A percentile compares a stretch with the other conserved stretches of the same genome.
These are phyloP conservation scores for Dicrostonyx torquatus DNA, from an alignment of 2,797 vertebrate genomes.

Conservation along the genomic window DNA sequence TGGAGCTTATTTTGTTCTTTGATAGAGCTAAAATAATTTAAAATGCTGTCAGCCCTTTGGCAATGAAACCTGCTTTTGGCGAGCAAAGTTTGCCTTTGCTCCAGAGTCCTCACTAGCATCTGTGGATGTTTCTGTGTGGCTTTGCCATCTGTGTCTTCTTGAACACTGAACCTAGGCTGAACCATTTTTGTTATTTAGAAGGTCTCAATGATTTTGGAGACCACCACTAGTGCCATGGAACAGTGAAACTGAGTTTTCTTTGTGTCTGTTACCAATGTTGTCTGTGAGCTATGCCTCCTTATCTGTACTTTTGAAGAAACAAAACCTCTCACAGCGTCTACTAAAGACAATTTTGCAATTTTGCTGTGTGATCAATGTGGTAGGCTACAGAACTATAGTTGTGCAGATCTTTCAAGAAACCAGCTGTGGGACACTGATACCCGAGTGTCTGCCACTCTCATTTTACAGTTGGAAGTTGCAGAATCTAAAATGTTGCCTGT, in stretches of 20 bases:
- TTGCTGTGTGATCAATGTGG: not conserved
- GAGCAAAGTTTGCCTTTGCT: constrained; percentile 72
- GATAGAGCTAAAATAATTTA: not conserved
- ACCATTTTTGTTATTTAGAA: constrained; percentile 58
- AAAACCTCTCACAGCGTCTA: not conserved
- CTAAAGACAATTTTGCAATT: not conserved
- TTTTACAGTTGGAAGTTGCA: not conserved
- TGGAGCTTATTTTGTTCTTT: constrained; percentile 49
- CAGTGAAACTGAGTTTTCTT: constrained; percentile 33
- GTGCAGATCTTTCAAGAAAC: not conserved
- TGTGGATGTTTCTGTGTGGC: constrained; percentile 69
- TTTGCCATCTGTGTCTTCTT: constrained; percentile 76
- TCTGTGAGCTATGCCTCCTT: constrained; percentile 51
- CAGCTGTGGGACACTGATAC: not conserved
- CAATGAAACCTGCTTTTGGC: constrained; percentile 71
- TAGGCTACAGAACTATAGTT: not conserved
- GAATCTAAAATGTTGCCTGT: not conserved
- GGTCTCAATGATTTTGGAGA: constrained; percentile 27
- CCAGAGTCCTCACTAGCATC: constrained; percentile 47
- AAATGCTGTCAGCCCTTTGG: constrained; percentile 56
- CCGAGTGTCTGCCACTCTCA: constrained; percentile 11
- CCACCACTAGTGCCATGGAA: constrained; percentile 21
- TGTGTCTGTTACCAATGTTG: constrained; percentile 56
- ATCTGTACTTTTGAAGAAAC: constrained; percentile 5
- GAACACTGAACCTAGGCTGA: constrained; percentile 48